Conservation (phyloP, 2,888 invertebrate species). For the Odontothrips loti region DNA sequence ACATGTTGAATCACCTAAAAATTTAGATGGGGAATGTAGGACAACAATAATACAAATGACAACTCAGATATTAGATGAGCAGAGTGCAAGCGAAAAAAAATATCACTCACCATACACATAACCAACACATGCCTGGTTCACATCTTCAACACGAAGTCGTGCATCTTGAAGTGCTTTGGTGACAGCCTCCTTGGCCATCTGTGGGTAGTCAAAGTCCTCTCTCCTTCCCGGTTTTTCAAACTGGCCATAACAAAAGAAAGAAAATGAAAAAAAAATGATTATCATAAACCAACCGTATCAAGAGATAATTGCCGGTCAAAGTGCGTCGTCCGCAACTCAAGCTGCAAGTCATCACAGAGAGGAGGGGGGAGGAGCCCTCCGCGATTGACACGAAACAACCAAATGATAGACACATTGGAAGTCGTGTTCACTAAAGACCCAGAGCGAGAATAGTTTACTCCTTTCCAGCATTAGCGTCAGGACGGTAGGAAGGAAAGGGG, state of each 20-base stretch:
- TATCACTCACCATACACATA: conserved; percentile 73
- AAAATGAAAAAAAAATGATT: neutral
- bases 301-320: conserved; percentile 7
- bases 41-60: conserved; percentile 21
- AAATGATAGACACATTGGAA: neutral
- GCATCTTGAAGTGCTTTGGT: conserved; percentile 82
- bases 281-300: neutral
- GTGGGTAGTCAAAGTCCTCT: conserved; percentile 84
- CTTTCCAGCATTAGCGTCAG: neutral
- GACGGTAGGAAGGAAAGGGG: neutral
- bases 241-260: conserved; percentile 45
- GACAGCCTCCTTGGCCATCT: conserved; percentile 91
- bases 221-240: conserved; percentile 89
- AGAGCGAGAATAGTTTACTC: neutral
- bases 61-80: conserved; percentile 22
- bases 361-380: neutral
- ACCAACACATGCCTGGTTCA: conserved; percentile 88
- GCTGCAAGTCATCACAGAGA: neutral
- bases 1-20: conserved; percentile 80
- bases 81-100: conserved; percentile 18
- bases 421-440: too few species aligned
- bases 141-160: conserved; percentile 64
- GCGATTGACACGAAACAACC: neutral
- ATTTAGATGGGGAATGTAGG: conserved; percentile 31
- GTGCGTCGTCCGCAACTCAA: neutral